Percentiles rank a stretch among this genome's conserved stretches.
Conservation (phyloP, 2,113 vertebrate genomes). For the Toxotes jaculatrix region DNA sequence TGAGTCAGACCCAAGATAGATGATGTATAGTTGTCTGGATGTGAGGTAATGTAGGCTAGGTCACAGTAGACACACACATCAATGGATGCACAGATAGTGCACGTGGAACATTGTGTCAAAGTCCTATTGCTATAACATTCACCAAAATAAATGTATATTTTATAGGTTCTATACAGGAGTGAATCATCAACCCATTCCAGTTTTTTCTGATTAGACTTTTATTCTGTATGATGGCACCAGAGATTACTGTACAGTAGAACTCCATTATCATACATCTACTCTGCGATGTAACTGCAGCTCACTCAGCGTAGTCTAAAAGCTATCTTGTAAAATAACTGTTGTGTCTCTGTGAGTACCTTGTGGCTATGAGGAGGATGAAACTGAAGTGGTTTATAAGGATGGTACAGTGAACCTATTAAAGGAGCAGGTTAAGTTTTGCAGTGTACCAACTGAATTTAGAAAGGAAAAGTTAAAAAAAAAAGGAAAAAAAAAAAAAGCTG, state of each 20-base stretch:
- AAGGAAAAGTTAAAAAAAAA: not conserved
- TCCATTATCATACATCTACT: slow-evolving; percentile 18
- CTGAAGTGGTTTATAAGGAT: not conserved
- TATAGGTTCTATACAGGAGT: slow-evolving; percentile 1
- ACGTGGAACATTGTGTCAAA: not conserved
- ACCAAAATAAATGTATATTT: slow-evolving; percentile 21
- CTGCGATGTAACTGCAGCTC: not conserved
- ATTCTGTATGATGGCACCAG: slow-evolving; percentile 4
- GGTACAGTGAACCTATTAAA: not conserved
- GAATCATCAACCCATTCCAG: not conserved
- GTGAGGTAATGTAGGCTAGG: slow-evolving; percentile 18
- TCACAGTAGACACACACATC: slow-evolving; percentile 1
- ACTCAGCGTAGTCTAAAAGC: not conserved
- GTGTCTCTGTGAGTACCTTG: not conserved
- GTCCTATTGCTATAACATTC: slow-evolving; percentile 15
- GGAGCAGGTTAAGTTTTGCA: not conserved
- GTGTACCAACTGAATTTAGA: not conserved
- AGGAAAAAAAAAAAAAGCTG: no score
- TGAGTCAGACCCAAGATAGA: slow-evolving; percentile 17
- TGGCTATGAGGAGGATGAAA: slow-evolving; percentile 1
- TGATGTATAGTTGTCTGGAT: slow-evolving; percentile 17
- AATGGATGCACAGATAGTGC: not conserved
- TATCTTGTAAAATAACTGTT: not conserved
- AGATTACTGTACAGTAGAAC: slow-evolving; percentile 8
- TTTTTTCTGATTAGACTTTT: slow-evolving; percentile 16